Evolutionary conservation across 2,888 invertebrate species (phyloP), one percentile per base, ranked within the genome.

Genomic region (Noctua pronuba): DNA sequence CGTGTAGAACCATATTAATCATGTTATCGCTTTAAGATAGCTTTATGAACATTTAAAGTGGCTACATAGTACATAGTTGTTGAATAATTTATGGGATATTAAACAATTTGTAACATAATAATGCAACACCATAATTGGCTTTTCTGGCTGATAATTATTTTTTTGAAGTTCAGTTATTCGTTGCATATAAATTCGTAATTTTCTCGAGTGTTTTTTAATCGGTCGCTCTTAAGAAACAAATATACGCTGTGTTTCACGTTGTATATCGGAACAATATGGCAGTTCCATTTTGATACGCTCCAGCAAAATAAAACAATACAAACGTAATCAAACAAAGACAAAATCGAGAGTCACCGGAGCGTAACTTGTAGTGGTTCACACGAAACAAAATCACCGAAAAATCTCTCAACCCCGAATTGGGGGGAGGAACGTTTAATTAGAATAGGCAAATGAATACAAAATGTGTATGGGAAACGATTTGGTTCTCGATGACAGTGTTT

Each of bases 391-490:
- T 94, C 93, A 90, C 94, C 94, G 91, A 95, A 94, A 92, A 93
- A 89, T 88, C 92, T 93, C 88, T 88, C 89, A 91, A 88, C 88
- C 89, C 90, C 88, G 87, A 90, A 88, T 73, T 85, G 91, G 93
- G 92, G 92, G 94, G 94, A 92, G 93, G 93, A 91, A 90, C 88
- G 86, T 90, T 93, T 94, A 95, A 96, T 96, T 95, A 95, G 92
- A 93, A 94, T 93, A 93, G 92, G 91, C 93, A 93, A 95, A 95
- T 94, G 77, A 71, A 77, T 86, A 78, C 94, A 74, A 95, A 75
- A 93, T 93, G 91, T 93, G 92, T 93, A 94, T 96, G 96, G 95
- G 95, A 96, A 95, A 93, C 92, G 93, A 93, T 92, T 93, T 94
- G 84, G 89, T 86, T 90, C 85, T 86, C 75, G 73, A 86, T 88